Base-by-base conservation (phyloP, 1,140 invertebrate species). In the Lasioglossum albipes region DNA sequence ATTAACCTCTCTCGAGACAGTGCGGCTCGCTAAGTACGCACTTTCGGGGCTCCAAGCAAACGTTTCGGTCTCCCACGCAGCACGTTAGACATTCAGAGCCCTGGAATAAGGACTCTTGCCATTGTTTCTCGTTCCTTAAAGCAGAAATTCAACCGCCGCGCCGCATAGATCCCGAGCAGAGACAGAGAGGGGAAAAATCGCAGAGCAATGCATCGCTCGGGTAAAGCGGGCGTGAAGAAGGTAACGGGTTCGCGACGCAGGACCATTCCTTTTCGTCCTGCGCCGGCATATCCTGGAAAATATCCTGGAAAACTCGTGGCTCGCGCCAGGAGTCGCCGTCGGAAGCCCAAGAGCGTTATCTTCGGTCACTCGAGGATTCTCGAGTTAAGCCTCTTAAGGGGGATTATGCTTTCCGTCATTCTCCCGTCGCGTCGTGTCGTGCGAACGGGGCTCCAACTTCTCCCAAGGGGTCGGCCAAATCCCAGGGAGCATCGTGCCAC, bases 351-450 rank as follows among this genome's bases (percentile, higher is more conserved):
- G 65, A 16, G 65, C 79, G 79, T 87, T 84, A 84, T 87, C 86
- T 86, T 73, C 68, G 86, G 85, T 84, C 82, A 84, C 75, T 86
- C 84, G 82, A 86, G 86, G 65, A 86, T 84, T 79, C 81, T 74
- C 54, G 75, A 76, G 86, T 83, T 89, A 89, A 89, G 82, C 86
- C 69, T 89, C 88, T 89, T 89, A 85, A 84, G 79, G 70, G 71
- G 72, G 84, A 89, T 89, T 86, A 89, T 71, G 79, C 78, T 68
- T 78, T 86, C 75, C 84, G 71, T 87, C 84, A 86, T 82, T 87
- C 84, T 84, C 82, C 27, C 20, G 45, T 36, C 36, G 36, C 36
- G 36, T 36, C 36, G 18, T 22, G 36, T 36, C 36, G 18, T 22
- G 61, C 49, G 54, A 27, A 59, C 57, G 57, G 1, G 36, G 57